These are phyloP conservation scores for Dasyornis broadbenti DNA, from an alignment of 2,113 vertebrate genomes.

Conservation along the genomic window DNA sequence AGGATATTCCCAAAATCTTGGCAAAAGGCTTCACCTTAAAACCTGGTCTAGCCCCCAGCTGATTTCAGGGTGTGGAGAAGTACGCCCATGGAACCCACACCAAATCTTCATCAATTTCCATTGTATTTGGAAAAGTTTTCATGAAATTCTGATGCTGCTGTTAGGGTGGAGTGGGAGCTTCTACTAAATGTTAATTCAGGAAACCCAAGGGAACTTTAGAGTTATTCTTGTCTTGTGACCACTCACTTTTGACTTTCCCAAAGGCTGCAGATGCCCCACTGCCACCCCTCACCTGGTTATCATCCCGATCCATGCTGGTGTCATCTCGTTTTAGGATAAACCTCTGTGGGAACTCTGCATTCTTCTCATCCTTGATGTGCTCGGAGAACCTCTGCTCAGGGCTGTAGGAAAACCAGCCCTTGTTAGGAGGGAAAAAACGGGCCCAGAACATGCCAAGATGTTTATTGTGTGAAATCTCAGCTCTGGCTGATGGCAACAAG, in stretches of 20 bases:
- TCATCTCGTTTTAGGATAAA: constrained; percentile 97
- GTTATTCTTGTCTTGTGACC: not conserved
- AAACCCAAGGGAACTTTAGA: not conserved
- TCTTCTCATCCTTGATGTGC: constrained; percentile 98
- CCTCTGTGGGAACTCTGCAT: constrained; percentile 93
- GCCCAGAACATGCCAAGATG: accelerated
- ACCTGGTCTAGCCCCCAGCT: not conserved
- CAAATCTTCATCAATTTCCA: not conserved
- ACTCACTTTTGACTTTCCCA: not conserved
- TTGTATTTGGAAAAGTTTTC: not conserved
- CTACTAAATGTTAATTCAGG: not conserved
- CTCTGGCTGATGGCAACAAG: not conserved
- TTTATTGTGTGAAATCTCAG: not conserved
- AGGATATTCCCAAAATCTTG: not conserved
- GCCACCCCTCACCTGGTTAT: constrained; percentile 87
- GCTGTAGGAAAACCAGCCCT: constrained; percentile 68
- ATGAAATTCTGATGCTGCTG: not conserved
- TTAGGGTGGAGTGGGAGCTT: not conserved
- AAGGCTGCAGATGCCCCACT: not conserved
- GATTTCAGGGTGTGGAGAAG: not conserved
- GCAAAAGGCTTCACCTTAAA: not conserved
- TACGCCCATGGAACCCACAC: not conserved
- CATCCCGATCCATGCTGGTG: constrained; percentile 96
- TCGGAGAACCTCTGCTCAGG: constrained; percentile 98
- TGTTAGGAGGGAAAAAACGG: not conserved